Percentiles rank a stretch among this genome's conserved stretches.
Conservation (phyloP, 1,140 invertebrate genomes). For the Meloidogyne hapla region DNA sequence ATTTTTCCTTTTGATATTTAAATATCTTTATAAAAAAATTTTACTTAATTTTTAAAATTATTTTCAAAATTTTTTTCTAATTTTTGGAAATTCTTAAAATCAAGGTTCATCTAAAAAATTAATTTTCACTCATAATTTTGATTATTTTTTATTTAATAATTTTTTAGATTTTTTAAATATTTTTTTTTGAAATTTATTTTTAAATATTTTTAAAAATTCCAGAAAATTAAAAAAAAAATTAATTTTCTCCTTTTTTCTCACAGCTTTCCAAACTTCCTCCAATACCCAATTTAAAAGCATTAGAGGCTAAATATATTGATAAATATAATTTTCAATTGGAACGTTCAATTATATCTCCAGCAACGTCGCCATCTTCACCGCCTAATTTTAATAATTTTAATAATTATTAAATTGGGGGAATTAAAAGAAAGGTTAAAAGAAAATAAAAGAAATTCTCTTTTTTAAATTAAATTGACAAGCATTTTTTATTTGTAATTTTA, state of each 20-base stretch:
- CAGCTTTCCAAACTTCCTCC: slow-evolving; percentile 28
- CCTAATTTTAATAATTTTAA: not conserved
- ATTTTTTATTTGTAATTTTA: not conserved
- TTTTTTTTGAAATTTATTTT: too few species aligned
- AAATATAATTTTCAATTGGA: slow-evolving; percentile 38
- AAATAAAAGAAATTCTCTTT: not conserved
- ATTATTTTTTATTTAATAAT: too few species aligned
- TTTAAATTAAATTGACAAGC: not conserved
- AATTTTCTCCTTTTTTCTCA: not conserved
- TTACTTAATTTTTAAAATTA: too few species aligned
- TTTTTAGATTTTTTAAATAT: too few species aligned
- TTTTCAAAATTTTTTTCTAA: too few species aligned
- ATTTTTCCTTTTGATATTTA: too few species aligned
- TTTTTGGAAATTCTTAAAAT: too few species aligned
- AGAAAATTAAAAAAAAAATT: not conserved
- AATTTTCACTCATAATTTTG: too few species aligned
- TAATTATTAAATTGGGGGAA: not conserved
- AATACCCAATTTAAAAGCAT: slow-evolving; percentile 16
- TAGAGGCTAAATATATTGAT: slow-evolving; percentile 18
- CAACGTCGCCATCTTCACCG: not conserved
- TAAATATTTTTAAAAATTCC: too few species aligned
- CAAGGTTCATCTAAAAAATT: too few species aligned
- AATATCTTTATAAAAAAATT: too few species aligned
- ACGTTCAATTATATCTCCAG: slow-evolving; percentile 11
- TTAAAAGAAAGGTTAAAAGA: not conserved